Percentiles rank a stretch among this genome's conserved stretches.
Evolutionary conservation across 2,113 vertebrate genomes (phyloP).

Genomic region (Cochlearius cochlearius): DNA sequence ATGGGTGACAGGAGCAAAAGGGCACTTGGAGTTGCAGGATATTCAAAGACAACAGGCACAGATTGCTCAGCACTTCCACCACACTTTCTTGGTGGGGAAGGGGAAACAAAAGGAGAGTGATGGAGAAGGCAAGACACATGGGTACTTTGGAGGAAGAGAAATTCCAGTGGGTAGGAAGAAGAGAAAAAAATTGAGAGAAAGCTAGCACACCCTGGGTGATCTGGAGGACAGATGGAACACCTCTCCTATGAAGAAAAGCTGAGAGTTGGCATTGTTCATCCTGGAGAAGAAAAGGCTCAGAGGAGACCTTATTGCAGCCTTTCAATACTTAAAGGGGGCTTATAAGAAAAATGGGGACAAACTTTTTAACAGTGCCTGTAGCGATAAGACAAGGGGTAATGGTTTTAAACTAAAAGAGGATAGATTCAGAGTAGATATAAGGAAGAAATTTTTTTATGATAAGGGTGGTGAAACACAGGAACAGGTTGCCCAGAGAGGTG

Average conservation of each 20-base stretch:
- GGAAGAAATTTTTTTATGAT: not conserved
- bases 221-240: not conserved
- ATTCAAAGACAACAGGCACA: not conserved
- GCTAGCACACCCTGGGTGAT: not conserved
- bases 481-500: not conserved
- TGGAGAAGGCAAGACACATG: not conserved
- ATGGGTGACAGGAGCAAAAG: not conserved
- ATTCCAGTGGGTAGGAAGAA: not conserved
- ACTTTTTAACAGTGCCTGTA: not conserved
- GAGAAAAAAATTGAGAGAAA: not conserved
- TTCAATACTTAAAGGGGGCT: not conserved
- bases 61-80: not conserved
- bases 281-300: not conserved
- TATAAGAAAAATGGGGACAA: not conserved
- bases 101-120: not conserved
- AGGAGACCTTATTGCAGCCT: not conserved
- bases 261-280: not conserved
- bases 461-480: not conserved
- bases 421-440: not conserved
- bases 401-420: not conserved
- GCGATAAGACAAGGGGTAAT: not conserved
- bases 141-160: not conserved
- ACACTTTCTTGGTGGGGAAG: not conserved
- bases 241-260: not conserved
- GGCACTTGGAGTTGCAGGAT: not conserved